Conservation (phyloP, 2,888 invertebrate genomes). For the Suillia variegata region DNA sequence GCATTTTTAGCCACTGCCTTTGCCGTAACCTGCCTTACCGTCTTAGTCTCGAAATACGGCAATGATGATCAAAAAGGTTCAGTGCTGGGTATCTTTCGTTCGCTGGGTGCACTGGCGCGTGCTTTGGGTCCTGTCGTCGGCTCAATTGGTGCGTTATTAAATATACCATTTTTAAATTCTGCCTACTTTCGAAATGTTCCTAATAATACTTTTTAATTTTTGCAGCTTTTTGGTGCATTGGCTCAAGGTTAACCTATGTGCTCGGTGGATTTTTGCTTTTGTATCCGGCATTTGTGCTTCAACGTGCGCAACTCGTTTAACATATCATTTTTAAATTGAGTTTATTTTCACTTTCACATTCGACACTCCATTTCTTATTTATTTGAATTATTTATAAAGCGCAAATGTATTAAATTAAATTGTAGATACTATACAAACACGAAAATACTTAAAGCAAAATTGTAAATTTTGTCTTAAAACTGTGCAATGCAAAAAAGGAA, state of each 20-base stretch:
- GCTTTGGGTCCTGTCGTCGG: constrained; percentile 90
- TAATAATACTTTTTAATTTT: constrained; percentile 26
- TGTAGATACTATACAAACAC: too few species aligned
- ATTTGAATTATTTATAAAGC: too few species aligned
- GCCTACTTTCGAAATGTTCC: neutral
- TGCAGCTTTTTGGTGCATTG: constrained; percentile 89
- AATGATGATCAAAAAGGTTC: constrained; percentile 85
- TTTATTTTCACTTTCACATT: too few species aligned
- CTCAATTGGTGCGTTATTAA: constrained; percentile 70
- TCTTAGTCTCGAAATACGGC: constrained; percentile 85
- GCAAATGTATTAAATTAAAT: too few species aligned
- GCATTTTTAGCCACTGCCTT: constrained; percentile 75
- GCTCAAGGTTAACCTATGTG: constrained; percentile 81
- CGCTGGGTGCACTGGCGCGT: constrained; percentile 91
- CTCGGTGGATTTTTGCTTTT: constrained; percentile 77
- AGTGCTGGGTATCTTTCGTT: constrained; percentile 91
- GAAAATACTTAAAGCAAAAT: too few species aligned
- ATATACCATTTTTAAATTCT: constrained; percentile 8
- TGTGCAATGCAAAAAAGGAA: too few species aligned
- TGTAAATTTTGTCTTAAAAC: too few species aligned
- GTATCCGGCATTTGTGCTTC: constrained; percentile 75
- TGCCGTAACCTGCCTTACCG: constrained; percentile 94
- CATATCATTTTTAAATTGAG: too few species aligned
- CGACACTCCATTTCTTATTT: too few species aligned
- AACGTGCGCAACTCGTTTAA: constrained; percentile 50